phyloP scores from a whole-genome alignment of 2,888 invertebrate genomes.

The Ashinkailepas kermadecensis region DNA sequence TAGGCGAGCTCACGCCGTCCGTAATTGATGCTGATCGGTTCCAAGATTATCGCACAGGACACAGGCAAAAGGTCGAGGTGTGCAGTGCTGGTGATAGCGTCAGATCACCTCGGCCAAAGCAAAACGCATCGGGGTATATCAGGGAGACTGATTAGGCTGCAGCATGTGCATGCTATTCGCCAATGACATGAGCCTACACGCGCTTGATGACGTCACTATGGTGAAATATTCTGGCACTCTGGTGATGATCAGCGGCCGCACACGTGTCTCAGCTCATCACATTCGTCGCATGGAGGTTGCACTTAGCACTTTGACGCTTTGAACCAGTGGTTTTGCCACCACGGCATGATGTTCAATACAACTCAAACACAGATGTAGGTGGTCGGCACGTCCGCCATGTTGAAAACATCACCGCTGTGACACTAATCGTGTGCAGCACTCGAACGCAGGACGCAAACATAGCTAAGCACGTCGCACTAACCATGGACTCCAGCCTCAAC shows the following conservation, averaged over 20 bases:
- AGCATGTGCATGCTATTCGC: neutral
- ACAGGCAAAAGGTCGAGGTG: neutral
- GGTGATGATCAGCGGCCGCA: neutral
- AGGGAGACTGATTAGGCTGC: neutral
- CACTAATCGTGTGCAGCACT: too few relatives aligned
- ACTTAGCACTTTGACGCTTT: too few relatives aligned
- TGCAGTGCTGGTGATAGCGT: neutral
- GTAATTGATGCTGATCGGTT: neutral
- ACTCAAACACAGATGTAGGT: too few relatives aligned
- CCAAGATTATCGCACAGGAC: neutral
- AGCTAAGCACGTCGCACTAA: too few relatives aligned
- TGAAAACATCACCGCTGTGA: too few relatives aligned
- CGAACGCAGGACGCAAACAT: too few relatives aligned
- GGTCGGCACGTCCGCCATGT: too few relatives aligned
- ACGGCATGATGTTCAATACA: too few relatives aligned
- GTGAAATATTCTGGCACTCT: neutral
- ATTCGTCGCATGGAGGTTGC: too few relatives aligned
- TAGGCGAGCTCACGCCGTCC: neutral
- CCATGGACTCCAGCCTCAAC: too few relatives aligned
- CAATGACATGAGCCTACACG: neutral
- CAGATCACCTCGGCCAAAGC: neutral
- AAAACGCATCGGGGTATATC: neutral
- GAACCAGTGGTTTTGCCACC: too few relatives aligned
- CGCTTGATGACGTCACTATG: neutral
- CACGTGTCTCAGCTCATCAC: too few relatives aligned